A percentile compares a stretch with the other conserved stretches of the same genome.
Conservation (phyloP, 2,888 invertebrate genomes). For the Drosophila pegasa region DNA sequence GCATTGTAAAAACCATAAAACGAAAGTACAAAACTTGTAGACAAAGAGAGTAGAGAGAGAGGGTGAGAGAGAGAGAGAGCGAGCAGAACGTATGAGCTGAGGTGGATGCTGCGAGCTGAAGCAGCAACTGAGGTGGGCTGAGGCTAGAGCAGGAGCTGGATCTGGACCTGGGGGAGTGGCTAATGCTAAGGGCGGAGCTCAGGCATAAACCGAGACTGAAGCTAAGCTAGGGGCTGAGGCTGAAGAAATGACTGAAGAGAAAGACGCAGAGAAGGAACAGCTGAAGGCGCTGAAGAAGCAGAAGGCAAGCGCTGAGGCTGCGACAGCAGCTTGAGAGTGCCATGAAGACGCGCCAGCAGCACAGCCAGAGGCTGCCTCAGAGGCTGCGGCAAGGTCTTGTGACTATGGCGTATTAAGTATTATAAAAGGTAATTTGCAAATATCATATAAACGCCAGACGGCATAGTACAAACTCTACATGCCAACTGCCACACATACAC, state of each 20-base stretch:
- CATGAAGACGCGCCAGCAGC: not conserved
- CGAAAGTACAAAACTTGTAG: constrained; percentile 58
- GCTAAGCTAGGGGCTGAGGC: not conserved
- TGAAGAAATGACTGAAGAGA: no score
- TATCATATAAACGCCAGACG: constrained; percentile 72
- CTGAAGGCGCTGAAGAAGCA: no score
- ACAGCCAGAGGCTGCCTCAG: not conserved
- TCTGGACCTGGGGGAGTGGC: not conserved
- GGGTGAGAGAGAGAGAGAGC: not conserved
- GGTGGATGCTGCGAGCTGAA: not conserved
- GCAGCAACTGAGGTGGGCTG: not conserved
- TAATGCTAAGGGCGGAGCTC: not conserved
- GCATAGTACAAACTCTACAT: constrained; percentile 51
- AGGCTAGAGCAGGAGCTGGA: not conserved
- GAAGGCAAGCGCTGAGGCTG: not conserved
- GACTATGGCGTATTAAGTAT: constrained; percentile 65
- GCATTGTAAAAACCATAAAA: constrained; percentile 73
- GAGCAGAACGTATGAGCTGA: not conserved
- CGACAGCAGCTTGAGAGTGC: not conserved
- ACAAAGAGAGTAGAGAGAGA: no score
- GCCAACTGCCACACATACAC: constrained; percentile 28
- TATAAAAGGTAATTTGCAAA: constrained; percentile 76
- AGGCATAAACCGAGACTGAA: not conserved
- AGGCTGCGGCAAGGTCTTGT: not conserved
- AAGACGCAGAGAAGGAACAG: no score